These are phyloP conservation scores for Argyresthia goedartella DNA, from an alignment of 2,888 invertebrate genomes.

Conservation along the genomic window DNA sequence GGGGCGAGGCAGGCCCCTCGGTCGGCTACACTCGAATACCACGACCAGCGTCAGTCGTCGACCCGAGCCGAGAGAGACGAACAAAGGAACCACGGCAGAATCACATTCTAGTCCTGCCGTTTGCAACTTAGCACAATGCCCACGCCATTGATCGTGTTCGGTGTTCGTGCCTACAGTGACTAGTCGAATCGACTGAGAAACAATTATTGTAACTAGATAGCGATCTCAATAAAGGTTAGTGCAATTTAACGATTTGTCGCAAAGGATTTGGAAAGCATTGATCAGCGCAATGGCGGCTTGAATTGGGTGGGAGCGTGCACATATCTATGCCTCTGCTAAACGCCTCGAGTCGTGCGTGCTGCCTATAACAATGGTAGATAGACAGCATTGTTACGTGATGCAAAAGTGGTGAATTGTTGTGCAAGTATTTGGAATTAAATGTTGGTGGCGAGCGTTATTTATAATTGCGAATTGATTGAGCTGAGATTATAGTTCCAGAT, in stretches of 20 bases:
- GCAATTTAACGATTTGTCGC: not conserved
- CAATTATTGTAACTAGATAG: slow-evolving; percentile 4
- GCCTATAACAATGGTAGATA: too few species aligned
- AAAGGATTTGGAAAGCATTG: not conserved
- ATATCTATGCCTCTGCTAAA: too few species aligned
- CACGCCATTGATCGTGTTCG: slow-evolving; percentile 20
- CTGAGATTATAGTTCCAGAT: too few species aligned
- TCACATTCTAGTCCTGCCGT: slow-evolving; percentile 15
- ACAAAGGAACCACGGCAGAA: slow-evolving; percentile 26
- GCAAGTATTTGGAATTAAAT: too few species aligned
- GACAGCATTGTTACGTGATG: too few species aligned
- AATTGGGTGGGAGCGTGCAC: not conserved
- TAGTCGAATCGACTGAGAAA: slow-evolving; percentile 16
- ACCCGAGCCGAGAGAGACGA: slow-evolving; percentile 36
- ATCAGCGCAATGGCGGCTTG: not conserved
- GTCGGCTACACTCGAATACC: not conserved
- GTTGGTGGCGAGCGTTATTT: too few species aligned
- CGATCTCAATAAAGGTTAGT: slow-evolving; percentile 8
- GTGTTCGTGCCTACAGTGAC: slow-evolving; percentile 19
- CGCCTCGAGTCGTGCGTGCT: too few species aligned
- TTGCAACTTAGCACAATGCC: slow-evolving; percentile 24
- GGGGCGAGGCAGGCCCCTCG: not conserved
- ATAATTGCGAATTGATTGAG: too few species aligned
- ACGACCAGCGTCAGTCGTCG: slow-evolving; percentile 5
- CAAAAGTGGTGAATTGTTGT: too few species aligned